A percentile compares a stretch with the other conserved stretches of the same genome.
phyloP scores from a whole-genome alignment of 2,113 vertebrate species.

The Oxyura jamaicensis region DNA sequence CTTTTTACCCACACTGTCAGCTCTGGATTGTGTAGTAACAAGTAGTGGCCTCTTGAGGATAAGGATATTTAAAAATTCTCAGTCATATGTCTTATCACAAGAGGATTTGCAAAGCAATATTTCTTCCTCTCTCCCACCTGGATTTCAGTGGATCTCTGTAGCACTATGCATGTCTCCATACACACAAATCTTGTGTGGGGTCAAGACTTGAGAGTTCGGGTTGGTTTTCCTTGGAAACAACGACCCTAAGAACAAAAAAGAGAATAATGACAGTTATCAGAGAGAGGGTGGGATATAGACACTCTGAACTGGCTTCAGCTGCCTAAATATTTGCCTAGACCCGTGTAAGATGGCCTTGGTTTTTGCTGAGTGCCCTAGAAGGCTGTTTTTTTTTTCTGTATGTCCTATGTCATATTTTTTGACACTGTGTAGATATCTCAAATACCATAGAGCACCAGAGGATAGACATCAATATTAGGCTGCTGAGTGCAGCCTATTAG shows the following conservation, averaged over 20 bases:
- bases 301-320: neutral
- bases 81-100: fast-evolving
- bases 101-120: neutral
- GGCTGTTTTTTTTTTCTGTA: neutral
- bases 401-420: neutral
- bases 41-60: neutral
- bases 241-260: neutral
- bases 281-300: neutral
- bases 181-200: neutral
- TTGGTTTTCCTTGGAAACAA: neutral
- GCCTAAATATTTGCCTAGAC: neutral
- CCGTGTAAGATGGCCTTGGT: neutral
- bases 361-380: neutral
- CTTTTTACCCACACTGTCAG: neutral
- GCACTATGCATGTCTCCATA: neutral
- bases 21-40: neutral
- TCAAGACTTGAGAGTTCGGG: neutral
- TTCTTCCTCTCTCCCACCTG: neutral
- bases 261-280: neutral
- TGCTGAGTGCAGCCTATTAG: neutral
- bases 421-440: neutral
- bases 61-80: neutral
- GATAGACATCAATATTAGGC: neutral
- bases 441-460: neutral
- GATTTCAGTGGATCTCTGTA: neutral